Conservation (phyloP, 2,113 vertebrate species). For the Bolborhynchus lineola region DNA sequence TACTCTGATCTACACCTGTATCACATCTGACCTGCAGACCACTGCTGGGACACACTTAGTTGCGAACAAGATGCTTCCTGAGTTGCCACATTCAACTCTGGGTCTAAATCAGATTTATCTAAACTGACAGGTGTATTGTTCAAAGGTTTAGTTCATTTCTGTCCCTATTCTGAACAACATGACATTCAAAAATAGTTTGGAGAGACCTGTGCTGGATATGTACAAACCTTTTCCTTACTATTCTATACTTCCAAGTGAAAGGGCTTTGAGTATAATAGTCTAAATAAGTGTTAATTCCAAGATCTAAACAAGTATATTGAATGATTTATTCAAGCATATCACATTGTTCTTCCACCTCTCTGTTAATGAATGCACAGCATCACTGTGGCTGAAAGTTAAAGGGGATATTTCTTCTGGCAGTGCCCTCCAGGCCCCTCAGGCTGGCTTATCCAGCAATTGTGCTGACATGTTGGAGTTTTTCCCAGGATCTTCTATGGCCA, state of each 20-base stretch:
- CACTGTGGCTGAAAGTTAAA: constrained; percentile 14
- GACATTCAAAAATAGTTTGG: neutral
- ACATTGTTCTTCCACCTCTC: neutral
- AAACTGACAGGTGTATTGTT: neutral
- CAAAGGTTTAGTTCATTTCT: neutral
- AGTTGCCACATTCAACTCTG: neutral
- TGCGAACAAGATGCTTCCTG: neutral
- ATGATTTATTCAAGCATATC: constrained; percentile 11
- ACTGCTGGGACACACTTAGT: neutral
- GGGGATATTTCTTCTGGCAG: constrained; percentile 46
- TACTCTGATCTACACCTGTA: neutral
- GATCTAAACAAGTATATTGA: neutral
- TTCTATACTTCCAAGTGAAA: neutral
- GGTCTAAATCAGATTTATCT: neutral
- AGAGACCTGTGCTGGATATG: neutral
- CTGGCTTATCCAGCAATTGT: constrained; percentile 27
- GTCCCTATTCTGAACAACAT: neutral
- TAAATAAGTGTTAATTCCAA: neutral
- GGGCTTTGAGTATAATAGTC: neutral
- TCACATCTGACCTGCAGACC: neutral
- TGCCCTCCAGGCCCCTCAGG: constrained; percentile 14
- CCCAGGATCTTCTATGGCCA: constrained; percentile 32
- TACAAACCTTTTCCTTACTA: neutral
- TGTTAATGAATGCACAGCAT: constrained; percentile 43
- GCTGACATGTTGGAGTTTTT: constrained; percentile 56